phyloP scores from a whole-genome alignment of 2,113 vertebrate genomes.

The Stomatorhinus ivindoensis region DNA sequence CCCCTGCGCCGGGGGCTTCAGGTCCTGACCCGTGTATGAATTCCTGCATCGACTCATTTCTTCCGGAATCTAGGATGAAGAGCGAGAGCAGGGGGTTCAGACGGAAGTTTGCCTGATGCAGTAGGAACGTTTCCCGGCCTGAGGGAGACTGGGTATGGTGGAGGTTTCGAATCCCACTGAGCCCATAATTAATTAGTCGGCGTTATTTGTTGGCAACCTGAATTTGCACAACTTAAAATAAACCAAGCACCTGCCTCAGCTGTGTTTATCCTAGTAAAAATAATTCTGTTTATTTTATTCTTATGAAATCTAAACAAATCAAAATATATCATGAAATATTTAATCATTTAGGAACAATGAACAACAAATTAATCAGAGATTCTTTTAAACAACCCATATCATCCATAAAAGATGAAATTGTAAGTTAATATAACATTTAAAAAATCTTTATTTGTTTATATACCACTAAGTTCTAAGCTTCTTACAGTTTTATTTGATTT shows the following conservation, averaged over 20 bases:
- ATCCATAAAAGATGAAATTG: background rate
- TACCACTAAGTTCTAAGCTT: background rate
- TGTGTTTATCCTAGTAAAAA: background rate
- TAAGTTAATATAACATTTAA: background rate
- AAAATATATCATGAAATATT: background rate
- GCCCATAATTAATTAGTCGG: background rate
- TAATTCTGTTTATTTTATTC: background rate
- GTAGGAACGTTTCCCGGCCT: background rate
- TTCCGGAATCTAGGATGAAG: constrained; percentile 71
- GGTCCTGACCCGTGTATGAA: constrained; percentile 80
- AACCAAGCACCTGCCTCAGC: background rate
- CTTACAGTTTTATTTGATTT: background rate
- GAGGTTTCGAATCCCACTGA: background rate
- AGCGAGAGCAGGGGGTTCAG: background rate
- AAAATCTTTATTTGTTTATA: background rate
- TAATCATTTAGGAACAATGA: background rate
- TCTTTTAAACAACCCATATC: background rate
- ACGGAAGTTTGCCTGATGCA: background rate
- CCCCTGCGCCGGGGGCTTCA: constrained; percentile 68
- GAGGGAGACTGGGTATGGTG: background rate
- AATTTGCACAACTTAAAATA: background rate
- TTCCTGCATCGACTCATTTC: constrained; percentile 82
- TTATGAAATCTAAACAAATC: background rate
- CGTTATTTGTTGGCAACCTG: background rate
- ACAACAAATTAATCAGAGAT: background rate